Evolutionary conservation across 2,113 vertebrate species (phyloP).

Genomic region (Pachypanchax playfairii): DNA sequence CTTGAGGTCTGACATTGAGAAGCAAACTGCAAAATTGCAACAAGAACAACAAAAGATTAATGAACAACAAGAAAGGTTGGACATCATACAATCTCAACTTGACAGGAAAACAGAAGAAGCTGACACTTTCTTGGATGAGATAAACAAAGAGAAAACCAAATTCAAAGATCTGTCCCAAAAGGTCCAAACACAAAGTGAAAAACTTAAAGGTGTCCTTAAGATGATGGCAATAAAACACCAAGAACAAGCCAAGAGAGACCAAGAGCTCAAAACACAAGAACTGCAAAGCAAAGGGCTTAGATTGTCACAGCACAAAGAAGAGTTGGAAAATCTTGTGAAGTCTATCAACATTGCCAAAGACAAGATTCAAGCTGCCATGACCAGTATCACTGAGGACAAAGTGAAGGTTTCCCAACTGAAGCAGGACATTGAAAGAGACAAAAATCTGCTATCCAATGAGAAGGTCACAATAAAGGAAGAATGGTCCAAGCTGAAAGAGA

Average conservation of each 20-base stretch:
- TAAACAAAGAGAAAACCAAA: background rate
- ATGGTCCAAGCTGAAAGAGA: background rate
- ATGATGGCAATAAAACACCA: background rate
- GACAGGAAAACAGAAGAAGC: background rate
- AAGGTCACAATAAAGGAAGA: background rate
- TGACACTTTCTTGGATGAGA: background rate
- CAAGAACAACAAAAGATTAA: background rate
- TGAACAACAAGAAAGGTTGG: background rate
- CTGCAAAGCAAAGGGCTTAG: background rate
- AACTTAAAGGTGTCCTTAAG: background rate
- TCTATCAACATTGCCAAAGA: background rate
- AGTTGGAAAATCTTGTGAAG: no score
- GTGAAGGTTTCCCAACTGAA: background rate
- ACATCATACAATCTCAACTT: background rate
- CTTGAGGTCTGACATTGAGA: background rate
- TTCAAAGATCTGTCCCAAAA: background rate
- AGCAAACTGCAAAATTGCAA: background rate
- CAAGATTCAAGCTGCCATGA: background rate
- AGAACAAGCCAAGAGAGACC: background rate
- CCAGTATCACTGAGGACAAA: background rate
- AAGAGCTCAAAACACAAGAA: background rate
- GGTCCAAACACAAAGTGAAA: background rate
- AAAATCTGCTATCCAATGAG: background rate
- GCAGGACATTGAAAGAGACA: background rate
- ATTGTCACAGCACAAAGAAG: background rate